Evolutionary conservation across 1,140 invertebrate genomes (phyloP).

Genomic region (Aphidius gifuensis): DNA sequence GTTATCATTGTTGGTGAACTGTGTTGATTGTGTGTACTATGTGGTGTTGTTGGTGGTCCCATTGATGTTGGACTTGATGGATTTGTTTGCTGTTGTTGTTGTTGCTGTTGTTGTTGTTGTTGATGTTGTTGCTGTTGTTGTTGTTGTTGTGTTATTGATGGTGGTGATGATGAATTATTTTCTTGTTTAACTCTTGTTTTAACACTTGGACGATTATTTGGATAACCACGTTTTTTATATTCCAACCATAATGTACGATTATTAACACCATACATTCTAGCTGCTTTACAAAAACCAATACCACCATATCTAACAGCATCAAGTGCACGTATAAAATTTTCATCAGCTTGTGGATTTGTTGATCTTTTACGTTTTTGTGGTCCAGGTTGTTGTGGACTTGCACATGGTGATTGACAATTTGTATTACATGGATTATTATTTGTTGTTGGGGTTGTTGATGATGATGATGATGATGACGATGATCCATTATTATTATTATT

Average conservation of each 20-base stretch:
- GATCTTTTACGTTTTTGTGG: slow-evolving; percentile 60
- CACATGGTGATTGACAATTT: slow-evolving; percentile 46
- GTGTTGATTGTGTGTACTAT: slow-evolving; percentile 50
- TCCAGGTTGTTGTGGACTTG: slow-evolving; percentile 43
- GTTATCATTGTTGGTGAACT: slow-evolving; percentile 51
- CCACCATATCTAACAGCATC: slow-evolving; percentile 78
- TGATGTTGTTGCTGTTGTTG: slow-evolving; percentile 53
- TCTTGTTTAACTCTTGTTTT: slow-evolving; percentile 67
- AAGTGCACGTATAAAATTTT: slow-evolving; percentile 73
- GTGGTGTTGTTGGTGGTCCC: slow-evolving; percentile 54
- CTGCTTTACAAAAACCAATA: slow-evolving; percentile 81
- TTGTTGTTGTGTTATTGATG: slow-evolving; percentile 38
- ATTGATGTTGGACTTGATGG: slow-evolving; percentile 55
- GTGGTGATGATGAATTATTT: slow-evolving; percentile 45
- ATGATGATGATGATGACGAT: slow-evolving; percentile 29
- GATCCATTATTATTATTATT: slow-evolving; percentile 35
- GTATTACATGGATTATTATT: slow-evolving; percentile 39
- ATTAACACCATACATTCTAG: slow-evolving; percentile 76
- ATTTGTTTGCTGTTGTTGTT: slow-evolving; percentile 40
- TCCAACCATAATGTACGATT: slow-evolving; percentile 81
- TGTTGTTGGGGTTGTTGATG: no score
- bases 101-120: slow-evolving; percentile 57
- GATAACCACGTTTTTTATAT: slow-evolving; percentile 78
- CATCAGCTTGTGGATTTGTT: slow-evolving; percentile 71
- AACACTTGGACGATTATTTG: slow-evolving; percentile 70